Base-by-base conservation (phyloP, 2,888 invertebrate genomes). In the Synergus laeviventris region DNA sequence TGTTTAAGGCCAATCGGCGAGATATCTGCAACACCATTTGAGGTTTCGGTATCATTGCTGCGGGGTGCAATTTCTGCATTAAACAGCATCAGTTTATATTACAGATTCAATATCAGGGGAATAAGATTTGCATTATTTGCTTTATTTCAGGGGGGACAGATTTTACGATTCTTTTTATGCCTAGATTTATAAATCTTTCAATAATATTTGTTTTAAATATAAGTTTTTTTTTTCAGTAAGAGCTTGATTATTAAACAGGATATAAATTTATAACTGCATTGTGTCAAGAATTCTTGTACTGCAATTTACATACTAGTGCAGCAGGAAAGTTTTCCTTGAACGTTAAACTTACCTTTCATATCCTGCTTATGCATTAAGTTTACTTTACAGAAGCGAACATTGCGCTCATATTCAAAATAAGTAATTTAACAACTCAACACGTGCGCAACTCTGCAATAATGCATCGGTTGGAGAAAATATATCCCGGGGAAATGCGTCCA, bases 391-490 rank as follows among this genome's bases (percentile, higher is more conserved):
- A 70, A 36, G 70, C n/a, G 31, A 70, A 70, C 49, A 70, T 49
- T 9, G 38, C 18, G n/a, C 38, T 62, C 62, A 31, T 70, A 70
- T 70, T 70, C 66, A 70, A 70, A 70, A 45, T 70, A 70, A 70
- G 66, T 45, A 70, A 70, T 70, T 49, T 70, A 45, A 45, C 45
- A 70, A 70, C 49, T 70, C 70, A 45, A 31, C 70, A 70, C 70
- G 70, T 70, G 45, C 24, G 31, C 70, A 70, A 70, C 70, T 49
- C 49, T 49, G 45, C 31, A 70, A 70, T 70, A 70, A 70, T 70
- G 70, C 70, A 70, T 49, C 49, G 42, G 45, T 24, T 70, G 31
- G 31, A n/a, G 70, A 49, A 70, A 49, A 70, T 70, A 70, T 70
- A 70, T 64, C 14, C 56, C 56, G 21, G 5, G 54, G 56, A 56